Evolutionary conservation across 2,797 vertebrate species (phyloP).

Genomic region (Phataginus tetradactyla): DNA sequence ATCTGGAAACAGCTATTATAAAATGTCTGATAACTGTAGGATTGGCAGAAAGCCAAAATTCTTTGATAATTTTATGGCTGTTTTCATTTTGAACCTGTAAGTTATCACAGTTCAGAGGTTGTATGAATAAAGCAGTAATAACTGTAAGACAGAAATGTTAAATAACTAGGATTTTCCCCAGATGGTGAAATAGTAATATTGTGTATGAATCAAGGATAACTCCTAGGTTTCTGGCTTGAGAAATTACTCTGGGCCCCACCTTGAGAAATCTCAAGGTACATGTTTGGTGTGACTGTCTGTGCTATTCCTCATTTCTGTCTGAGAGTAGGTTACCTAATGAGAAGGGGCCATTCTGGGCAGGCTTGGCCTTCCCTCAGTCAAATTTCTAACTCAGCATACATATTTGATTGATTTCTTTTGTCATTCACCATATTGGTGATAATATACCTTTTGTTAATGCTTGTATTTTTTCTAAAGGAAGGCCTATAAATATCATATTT

Average conservation of each 20-base stretch:
- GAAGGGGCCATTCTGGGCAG: neutral
- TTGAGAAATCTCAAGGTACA: slow-evolving; percentile 8
- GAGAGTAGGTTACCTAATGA: neutral
- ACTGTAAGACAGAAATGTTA: slow-evolving; percentile 55
- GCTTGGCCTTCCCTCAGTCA: neutral
- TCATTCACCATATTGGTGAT: neutral
- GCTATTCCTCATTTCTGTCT: neutral
- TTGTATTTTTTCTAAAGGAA: neutral
- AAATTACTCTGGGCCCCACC: neutral
- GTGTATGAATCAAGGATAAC: slow-evolving; percentile 54
- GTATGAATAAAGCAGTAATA: slow-evolving; percentile 47
- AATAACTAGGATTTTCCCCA: slow-evolving; percentile 37
- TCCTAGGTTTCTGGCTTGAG: slow-evolving; percentile 31
- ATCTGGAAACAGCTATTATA: slow-evolving; percentile 61
- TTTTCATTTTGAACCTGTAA: slow-evolving; percentile 54
- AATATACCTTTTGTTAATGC: neutral
- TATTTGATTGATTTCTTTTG: slow-evolving; percentile 1
- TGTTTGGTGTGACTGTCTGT: neutral
- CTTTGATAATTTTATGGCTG: neutral
- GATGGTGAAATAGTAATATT: slow-evolving; percentile 61
- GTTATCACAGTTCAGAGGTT: slow-evolving; percentile 60
- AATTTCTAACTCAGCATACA: slow-evolving; percentile 17
- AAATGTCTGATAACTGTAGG: slow-evolving; percentile 64
- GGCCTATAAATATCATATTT: slow-evolving; percentile 8
- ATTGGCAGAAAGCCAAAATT: slow-evolving; percentile 46